Evolutionary conservation across 64 coral and sea anemone species (phyloP).

Genomic region (Pocillopora verrucosa): DNA sequence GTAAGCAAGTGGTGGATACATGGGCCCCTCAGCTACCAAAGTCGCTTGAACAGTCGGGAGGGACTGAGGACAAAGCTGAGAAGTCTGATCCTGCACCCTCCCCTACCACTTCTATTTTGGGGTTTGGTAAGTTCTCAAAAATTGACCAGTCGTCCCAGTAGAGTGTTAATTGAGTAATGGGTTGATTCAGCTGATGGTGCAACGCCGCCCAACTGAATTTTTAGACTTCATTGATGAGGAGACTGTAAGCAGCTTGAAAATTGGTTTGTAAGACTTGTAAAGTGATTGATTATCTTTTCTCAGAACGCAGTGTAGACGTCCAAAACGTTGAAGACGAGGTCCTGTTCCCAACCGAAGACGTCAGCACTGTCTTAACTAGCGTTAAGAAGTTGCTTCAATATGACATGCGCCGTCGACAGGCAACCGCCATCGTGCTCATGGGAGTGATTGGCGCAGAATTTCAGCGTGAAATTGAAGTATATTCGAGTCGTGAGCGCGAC

Average conservation of each 20-base stretch:
- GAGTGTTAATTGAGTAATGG: too few species aligned
- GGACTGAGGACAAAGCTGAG: conserved; percentile 46
- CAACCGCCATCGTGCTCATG: conserved; percentile 95
- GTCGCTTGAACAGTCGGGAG: conserved; percentile 59
- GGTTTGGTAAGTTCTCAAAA: conserved; percentile 22
- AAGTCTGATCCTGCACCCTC: conserved; percentile 1
- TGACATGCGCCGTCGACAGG: conserved; percentile 94
- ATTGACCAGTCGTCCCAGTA: background rate
- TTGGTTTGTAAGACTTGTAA: too few species aligned
- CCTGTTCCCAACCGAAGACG: conserved; percentile 81
- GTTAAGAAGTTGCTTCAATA: conserved; percentile 98
- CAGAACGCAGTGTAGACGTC: conserved; percentile 30
- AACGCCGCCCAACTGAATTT: too few species aligned
- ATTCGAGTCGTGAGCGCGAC: conserved; percentile 38
- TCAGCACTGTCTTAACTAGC: conserved; percentile 80
- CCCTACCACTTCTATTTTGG: conserved; percentile 34
- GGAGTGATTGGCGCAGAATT: conserved; percentile 98
- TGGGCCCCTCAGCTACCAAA: conserved; percentile 96
- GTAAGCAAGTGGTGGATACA: conserved; percentile 91
- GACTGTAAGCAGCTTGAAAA: too few species aligned
- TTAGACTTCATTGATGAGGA: too few species aligned
- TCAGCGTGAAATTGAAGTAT: conserved; percentile 85
- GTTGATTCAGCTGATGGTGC: too few species aligned
- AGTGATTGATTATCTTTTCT: background rate
- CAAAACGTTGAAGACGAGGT: conserved; percentile 77